Conservation (phyloP, 2,113 vertebrate species). For the Coptodon bakossiorum region DNA sequence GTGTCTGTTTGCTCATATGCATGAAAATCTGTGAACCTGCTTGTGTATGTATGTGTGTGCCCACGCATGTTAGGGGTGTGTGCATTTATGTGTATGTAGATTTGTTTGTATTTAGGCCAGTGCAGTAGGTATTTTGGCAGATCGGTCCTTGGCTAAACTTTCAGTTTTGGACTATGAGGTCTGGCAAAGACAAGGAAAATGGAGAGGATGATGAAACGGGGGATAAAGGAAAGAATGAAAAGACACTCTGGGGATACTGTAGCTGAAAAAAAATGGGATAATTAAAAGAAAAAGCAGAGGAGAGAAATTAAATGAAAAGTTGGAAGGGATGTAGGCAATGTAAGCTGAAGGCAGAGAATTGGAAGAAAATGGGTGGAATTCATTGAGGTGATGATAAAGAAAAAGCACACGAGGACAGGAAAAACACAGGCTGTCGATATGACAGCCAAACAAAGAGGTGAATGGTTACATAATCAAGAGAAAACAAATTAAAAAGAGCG, state of each 20-base stretch:
- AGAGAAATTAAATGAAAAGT: neutral
- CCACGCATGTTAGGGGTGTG: neutral
- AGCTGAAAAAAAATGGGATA: neutral
- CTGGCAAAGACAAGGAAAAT: neutral
- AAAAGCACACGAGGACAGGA: neutral
- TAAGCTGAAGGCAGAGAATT: neutral
- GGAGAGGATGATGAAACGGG: neutral
- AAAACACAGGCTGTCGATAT: neutral
- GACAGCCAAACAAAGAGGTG: neutral
- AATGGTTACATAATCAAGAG: neutral
- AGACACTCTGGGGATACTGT: neutral
- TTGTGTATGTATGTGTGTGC: neutral
- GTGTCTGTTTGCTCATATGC: neutral
- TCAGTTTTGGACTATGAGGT: neutral
- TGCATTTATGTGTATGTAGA: neutral
- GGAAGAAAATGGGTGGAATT: neutral
- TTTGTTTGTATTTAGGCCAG: constrained; percentile 19
- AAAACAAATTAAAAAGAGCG: neutral
- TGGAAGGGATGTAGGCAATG: neutral
- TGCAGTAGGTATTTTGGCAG: constrained; percentile 18
- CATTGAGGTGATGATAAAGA: neutral
- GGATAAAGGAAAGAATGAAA: neutral
- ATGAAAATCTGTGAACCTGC: neutral
- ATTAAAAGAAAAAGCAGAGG: neutral
- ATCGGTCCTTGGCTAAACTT: constrained; percentile 4